Base-by-base conservation (phyloP, 2,113 vertebrate genomes). In the Pedetes capensis region DNA sequence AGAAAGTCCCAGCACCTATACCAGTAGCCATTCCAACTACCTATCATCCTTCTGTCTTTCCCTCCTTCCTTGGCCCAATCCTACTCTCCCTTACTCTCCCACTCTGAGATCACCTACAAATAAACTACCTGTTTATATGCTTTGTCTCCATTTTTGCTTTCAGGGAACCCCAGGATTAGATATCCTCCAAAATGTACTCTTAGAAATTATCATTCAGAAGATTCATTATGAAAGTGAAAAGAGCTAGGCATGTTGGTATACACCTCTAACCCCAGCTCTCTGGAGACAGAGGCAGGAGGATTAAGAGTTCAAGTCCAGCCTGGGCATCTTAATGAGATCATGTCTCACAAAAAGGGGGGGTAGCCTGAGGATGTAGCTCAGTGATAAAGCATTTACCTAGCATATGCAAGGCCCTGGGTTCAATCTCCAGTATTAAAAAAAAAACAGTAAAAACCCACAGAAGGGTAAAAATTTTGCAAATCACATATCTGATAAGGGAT, bases 221-320 rank as follows among this genome's bases (percentile, higher is more conserved):
- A 91, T 25, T 9, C 12, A 74, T 79, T 7, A 47, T 93, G 55
- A 93, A 69, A 90, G 29, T 63, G 10, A 83, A 94, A 94, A 86
- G 5, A 32, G n/a, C n/a, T n/a, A n/a, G n/a, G n/a, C n/a, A n/a
- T n/a, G n/a, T n/a, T n/a, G n/a, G n/a, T n/a, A n/a, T n/a, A n/a
- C n/a, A n/a, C n/a, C n/a, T n/a, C n/a, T n/a, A n/a, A n/a, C n/a
- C n/a, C n/a, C n/a, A n/a, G n/a, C n/a, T n/a, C n/a, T n/a, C n/a
- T n/a, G n/a, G n/a, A n/a, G n/a, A n/a, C n/a, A n/a, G n/a, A n/a
- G n/a, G n/a, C n/a, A n/a, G n/a, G n/a, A n/a, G n/a, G n/a, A n/a
- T n/a, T n/a, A n/a, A n/a, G n/a, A n/a, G n/a, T n/a, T n/a, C n/a
- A n/a, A n/a, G n/a, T n/a, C n/a, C n/a, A n/a, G n/a, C n/a, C n/a